phyloP scores from a whole-genome alignment of 2,797 vertebrate species.

The Alectoris magna region DNA sequence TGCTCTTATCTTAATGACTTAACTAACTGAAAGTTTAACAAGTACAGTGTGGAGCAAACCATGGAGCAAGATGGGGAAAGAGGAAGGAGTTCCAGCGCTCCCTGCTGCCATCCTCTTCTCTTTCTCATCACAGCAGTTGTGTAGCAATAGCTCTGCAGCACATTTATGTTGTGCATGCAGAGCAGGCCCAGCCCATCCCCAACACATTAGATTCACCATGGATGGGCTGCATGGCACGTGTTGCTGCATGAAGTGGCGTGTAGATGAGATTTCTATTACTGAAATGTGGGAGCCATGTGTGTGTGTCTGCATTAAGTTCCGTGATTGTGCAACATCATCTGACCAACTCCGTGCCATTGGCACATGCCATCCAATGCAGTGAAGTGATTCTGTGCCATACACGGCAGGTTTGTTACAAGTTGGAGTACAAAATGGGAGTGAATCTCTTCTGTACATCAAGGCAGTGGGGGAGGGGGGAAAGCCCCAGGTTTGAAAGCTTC shows the following conservation, averaged over 20 bases:
- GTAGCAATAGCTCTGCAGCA: background rate
- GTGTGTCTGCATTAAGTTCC: background rate
- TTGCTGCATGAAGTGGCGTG: background rate
- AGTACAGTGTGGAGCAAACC: background rate
- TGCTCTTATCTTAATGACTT: background rate
- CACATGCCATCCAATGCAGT: background rate
- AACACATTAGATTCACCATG: background rate
- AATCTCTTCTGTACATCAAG: background rate
- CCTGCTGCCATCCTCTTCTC: background rate
- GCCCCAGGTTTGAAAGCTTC: background rate
- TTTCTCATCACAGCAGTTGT: background rate
- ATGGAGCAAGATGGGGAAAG: background rate
- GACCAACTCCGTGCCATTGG: background rate
- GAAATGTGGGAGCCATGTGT: conserved; percentile 18
- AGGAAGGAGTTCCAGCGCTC: background rate
- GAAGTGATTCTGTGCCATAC: background rate
- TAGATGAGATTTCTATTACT: background rate
- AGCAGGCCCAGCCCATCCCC: background rate
- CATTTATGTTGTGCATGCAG: background rate
- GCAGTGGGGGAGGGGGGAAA: background rate
- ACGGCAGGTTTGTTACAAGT: background rate
- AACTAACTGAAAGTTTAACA: background rate
- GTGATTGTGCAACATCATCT: background rate
- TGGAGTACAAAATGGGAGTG: background rate
- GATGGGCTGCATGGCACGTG: background rate